Conservation (phyloP, 1,140 invertebrate genomes). For the Ptiloglossa arizonensis region DNA sequence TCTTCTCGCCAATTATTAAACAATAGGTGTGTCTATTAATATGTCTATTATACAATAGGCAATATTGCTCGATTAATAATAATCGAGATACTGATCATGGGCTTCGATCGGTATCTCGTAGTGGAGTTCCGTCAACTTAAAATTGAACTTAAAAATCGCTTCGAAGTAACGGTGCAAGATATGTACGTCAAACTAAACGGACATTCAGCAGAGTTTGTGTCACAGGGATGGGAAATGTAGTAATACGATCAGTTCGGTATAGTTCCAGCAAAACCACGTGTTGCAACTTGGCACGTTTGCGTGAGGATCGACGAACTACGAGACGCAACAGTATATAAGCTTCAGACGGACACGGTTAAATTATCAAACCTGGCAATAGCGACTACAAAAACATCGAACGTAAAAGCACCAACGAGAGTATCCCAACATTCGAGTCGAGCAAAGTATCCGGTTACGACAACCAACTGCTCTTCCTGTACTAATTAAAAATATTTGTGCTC, state of each 20-base stretch:
- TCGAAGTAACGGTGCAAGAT: background rate
- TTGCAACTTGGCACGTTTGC: slow-evolving; percentile 49
- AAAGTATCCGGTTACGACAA: no score
- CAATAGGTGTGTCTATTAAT: no score
- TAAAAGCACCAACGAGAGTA: slow-evolving; percentile 18
- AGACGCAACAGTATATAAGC: slow-evolving; percentile 23
- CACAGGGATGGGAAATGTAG: slow-evolving; percentile 2
- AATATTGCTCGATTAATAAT: no score
- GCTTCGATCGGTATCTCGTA: no score
- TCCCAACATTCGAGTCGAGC: background rate
- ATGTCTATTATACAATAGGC: no score
- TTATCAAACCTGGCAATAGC: slow-evolving; percentile 31
- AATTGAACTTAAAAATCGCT: background rate
- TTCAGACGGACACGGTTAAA: background rate
- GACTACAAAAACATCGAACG: slow-evolving; percentile 34
- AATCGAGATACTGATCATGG: no score
- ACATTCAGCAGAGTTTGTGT: background rate
- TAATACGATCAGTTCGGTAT: slow-evolving; percentile 6
- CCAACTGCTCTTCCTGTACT: background rate
- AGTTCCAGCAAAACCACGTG: slow-evolving; percentile 34
- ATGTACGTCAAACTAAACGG: background rate
- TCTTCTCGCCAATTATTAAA: no score
- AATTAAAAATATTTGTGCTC: slow-evolving; percentile 11
- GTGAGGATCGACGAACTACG: slow-evolving; percentile 42
- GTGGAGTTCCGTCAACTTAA: no score